Evolutionary conservation across 1,140 invertebrate genomes (phyloP).

Genomic region (Himalopsyche phryganea): DNA sequence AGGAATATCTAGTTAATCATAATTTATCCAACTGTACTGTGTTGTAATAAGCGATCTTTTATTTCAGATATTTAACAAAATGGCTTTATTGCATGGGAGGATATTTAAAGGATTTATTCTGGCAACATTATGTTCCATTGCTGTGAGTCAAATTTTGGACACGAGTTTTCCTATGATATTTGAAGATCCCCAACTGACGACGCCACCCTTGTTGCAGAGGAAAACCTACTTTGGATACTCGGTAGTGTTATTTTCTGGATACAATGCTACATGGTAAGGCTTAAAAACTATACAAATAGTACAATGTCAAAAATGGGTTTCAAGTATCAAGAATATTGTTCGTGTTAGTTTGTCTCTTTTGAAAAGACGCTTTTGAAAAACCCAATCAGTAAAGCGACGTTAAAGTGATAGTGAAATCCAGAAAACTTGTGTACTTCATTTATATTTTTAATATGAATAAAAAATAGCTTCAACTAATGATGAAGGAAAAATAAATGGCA

Average conservation of each 20-base stretch:
- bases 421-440: not conserved
- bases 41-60: no score
- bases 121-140: not conserved
- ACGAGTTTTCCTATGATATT: conserved; percentile 3
- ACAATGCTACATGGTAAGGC: conserved; percentile 16
- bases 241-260: conserved; percentile 30
- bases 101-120: no score
- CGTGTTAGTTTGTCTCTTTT: no score
- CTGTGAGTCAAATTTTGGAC: conserved; percentile 5
- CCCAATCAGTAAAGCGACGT: not conserved
- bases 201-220: not conserved
- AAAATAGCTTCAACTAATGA: no score
- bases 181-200: conserved; percentile 10
- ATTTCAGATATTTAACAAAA: no score
- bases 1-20: no score
- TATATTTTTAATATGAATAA: no score
- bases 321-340: not conserved
- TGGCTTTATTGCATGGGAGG: no score
- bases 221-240: conserved; percentile 38
- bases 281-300: conserved; percentile 4
- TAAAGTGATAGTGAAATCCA: not conserved
- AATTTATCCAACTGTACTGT: no score
- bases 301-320: not conserved
- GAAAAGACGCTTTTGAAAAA: not conserved
- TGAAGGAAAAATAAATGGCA: no score